Percentiles rank a stretch among this genome's conserved stretches.
Conservation (phyloP, 2,113 vertebrate species). For the Bucco capensis region DNA sequence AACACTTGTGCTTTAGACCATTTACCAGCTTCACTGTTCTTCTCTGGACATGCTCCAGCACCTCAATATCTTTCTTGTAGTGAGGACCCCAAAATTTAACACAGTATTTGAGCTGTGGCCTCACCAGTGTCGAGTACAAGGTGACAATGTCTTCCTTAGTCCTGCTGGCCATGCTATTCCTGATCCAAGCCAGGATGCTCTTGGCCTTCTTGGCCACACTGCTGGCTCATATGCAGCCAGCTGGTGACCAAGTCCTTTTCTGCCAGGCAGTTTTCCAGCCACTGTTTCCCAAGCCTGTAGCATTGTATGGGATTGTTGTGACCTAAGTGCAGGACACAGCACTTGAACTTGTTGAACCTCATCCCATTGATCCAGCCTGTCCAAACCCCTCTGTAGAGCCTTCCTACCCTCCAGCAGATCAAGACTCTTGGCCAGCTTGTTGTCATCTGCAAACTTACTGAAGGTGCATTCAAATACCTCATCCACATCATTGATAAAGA, state of each 20-base stretch:
- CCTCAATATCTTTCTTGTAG: accelerated
- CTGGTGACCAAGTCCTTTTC: neutral
- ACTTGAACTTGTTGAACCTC: neutral
- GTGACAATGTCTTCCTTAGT: neutral
- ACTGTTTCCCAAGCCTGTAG: neutral
- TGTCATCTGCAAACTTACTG: neutral
- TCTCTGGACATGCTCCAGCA: neutral
- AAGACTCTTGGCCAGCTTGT: neutral
- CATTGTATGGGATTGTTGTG: neutral
- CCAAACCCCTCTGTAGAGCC: neutral
- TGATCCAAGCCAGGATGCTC: neutral
- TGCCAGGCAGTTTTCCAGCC: neutral
- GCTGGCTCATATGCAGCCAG: neutral
- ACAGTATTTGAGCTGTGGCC: accelerated
- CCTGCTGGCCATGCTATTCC: neutral
- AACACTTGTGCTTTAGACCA: neutral
- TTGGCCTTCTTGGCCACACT: neutral
- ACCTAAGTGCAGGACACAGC: neutral
- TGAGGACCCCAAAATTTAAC: neutral
- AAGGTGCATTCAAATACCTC: accelerated
- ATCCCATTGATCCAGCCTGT: accelerated
- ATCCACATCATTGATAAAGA: neutral
- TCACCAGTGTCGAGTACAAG: neutral
- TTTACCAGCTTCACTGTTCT: neutral
- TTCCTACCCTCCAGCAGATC: neutral